Evolutionary conservation across 2,113 vertebrate genomes (phyloP), one percentile per base, ranked within the genome.

Genomic region (Chunga burmeisteri): DNA sequence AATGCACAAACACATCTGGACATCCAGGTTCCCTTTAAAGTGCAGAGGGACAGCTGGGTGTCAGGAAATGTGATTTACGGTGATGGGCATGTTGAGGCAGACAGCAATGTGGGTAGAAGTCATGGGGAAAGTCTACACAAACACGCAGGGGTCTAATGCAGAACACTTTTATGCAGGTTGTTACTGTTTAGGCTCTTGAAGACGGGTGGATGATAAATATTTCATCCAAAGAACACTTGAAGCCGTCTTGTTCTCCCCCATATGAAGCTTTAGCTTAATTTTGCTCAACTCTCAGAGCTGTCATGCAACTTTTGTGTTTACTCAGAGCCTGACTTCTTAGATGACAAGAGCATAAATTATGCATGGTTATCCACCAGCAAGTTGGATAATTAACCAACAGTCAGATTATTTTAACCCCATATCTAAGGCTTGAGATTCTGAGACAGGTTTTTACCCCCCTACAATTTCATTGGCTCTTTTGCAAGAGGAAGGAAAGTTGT

Each of bases 391-490:
- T 65, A 59, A 70, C 26, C 14, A 77, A 34, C 22, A 62, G 47
- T 68, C 10, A 65, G 36, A 50, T 59, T 78, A 50, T 55, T 88
- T 49, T 81, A 73, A 46, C 2, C 5, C 4, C 7, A 6, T 61
- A 2, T 47, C 13, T 21, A 8, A 70, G 11, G 6, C 5, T 34
- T 5, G 9, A 40, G 46, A 74, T 67, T 79, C 23, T 89, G 14
- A 66, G 13, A 44, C 44, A 5, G 2, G 3, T 63, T 30, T 14
- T 32, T 14, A 0, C 3, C 5, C 8, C 13, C 0, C 10, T 25
- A 12, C 19, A 77, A 46, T 56, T 81, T 73, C 13, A 27, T 9
- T 78, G 20, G 4, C 1, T 30, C 21, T 53, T 85, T 74, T 44
- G 9, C 21, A 78, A 66, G 25, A 71, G 17, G 6, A 68, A 73